Evolutionary conservation across 2,888 invertebrate genomes (phyloP), one percentile per base, ranked within the genome.

Genomic region (Sabellastarte sp.): DNA sequence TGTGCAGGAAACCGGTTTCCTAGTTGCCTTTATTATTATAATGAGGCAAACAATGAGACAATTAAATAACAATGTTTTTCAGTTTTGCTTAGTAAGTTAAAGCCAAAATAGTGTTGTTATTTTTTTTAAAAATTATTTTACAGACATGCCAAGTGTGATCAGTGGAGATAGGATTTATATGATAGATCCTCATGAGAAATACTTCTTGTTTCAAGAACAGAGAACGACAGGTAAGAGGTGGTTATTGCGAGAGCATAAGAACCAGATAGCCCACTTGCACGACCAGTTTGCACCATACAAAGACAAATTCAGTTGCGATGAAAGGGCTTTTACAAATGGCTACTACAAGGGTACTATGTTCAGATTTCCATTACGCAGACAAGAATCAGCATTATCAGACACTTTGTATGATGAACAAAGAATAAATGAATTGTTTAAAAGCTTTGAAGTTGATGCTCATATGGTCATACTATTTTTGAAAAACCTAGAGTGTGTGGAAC

Each of bases 331-430:
- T 5, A 57, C 65, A 1, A 57, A 59, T 3, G 74, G 76, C 3
- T 62, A 63, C 60, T 79, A 69, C 64, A 41, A 64, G 10, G 80
- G 80, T 30, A 80, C 79, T 4, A 29, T 81, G 50, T 80, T 81
- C 61, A 71, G 80, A 69, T 81, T 81, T 65, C 79, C 80, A 3
- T 66, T 81, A 24, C 69, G 81, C 2, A 61, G 66, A 30, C 57
- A 41, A 15, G 32, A 59, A 24, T 78, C 79, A n/a, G 67, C 69
- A 3, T 63, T 80, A 15, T 78, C 77, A 26, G 68, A 71, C 5
- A 75, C 66, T 2, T 32, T 74, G 10, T 79, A 77, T 60, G 58
- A 65, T n/a, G 56, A 65, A n/a, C 57, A 66, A 5, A 75, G 75
- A 56, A 68, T 78, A 28, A 57, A 62, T 3, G 69, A 73, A 24